phyloP scores from a whole-genome alignment of 1,140 invertebrate species.

The Aricia agestis region DNA sequence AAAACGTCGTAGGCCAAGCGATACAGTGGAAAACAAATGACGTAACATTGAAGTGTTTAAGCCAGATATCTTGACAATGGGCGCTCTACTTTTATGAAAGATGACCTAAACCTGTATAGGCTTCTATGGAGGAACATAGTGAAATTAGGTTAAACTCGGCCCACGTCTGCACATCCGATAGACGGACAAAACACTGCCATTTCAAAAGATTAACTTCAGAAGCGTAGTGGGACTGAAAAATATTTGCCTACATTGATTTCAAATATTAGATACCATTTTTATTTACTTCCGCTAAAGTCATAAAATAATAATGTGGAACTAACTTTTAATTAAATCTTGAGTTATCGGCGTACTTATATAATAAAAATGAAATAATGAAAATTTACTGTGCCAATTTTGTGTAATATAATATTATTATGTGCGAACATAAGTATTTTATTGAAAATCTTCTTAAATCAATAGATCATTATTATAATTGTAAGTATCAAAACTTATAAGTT shows the following conservation, averaged over 20 bases:
- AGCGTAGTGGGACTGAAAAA: neutral
- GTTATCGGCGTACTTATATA: no score
- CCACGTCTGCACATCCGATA: constrained; percentile 28
- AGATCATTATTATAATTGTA: no score
- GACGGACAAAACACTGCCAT: constrained; percentile 23
- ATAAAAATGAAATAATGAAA: no score
- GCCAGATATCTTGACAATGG: constrained; percentile 17
- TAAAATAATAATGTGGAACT: no score
- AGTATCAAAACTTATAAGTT: neutral
- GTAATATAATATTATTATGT: no score
- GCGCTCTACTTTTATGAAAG: constrained; percentile 39
- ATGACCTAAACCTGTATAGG: constrained; percentile 34
- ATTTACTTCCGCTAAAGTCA: no score
- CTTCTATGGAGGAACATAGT: constrained; percentile 32
- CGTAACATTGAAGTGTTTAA: constrained; percentile 3
- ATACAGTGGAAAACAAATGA: neutral
- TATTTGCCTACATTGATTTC: neutral
- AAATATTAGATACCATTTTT: no score
- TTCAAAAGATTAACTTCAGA: constrained; percentile 23
- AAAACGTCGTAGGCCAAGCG: neutral
- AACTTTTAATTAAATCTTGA: no score
- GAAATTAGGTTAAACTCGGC: constrained; percentile 50
- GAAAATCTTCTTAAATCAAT: no score
- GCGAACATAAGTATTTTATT: no score
- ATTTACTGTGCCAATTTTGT: no score